These are phyloP conservation scores for Coregonus ussuriensis DNA, from an alignment of 2,797 vertebrate species.

Conservation along the genomic window DNA sequence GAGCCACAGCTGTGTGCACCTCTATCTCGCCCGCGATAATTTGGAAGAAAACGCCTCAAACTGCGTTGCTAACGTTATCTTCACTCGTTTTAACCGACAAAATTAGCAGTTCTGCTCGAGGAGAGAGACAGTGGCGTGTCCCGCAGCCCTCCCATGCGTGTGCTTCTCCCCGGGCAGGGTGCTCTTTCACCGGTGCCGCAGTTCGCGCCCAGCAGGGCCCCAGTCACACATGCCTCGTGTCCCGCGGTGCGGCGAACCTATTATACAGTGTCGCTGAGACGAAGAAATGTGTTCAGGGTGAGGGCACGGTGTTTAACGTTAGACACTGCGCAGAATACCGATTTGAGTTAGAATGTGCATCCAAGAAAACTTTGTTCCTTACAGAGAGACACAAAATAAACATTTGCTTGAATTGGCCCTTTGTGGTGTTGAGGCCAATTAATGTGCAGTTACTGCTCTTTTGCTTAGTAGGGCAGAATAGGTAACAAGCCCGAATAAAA, in stretches of 20 bases:
- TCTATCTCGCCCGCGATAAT: constrained; percentile 11
- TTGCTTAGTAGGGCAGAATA: too few species aligned
- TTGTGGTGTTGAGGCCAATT: neutral
- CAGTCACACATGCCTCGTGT: constrained; percentile 38
- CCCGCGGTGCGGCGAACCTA: constrained; percentile 25
- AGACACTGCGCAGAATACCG: neutral
- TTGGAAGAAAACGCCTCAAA: constrained; percentile 29
- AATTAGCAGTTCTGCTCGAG: constrained; percentile 33
- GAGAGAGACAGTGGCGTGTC: constrained; percentile 24
- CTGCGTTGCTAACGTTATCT: constrained; percentile 23
- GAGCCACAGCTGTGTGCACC: constrained; percentile 22
- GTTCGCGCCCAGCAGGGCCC: constrained; percentile 45
- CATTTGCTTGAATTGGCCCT: constrained; percentile 4
- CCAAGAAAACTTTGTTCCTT: neutral
- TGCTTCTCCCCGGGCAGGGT: constrained; percentile 30
- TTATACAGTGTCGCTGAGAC: constrained; percentile 49
- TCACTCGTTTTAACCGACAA: constrained; percentile 24
- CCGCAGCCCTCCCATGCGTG: constrained; percentile 8
- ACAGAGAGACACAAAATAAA: neutral
- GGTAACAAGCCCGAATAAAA: too few species aligned
- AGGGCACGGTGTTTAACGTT: constrained; percentile 12
- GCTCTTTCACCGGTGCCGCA: constrained; percentile 32
- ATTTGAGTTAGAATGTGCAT: neutral
- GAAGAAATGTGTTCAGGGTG: constrained; percentile 24
- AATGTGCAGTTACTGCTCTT: neutral